Conservation (phyloP, 2,113 vertebrate genomes). For the Uria lomvia region DNA sequence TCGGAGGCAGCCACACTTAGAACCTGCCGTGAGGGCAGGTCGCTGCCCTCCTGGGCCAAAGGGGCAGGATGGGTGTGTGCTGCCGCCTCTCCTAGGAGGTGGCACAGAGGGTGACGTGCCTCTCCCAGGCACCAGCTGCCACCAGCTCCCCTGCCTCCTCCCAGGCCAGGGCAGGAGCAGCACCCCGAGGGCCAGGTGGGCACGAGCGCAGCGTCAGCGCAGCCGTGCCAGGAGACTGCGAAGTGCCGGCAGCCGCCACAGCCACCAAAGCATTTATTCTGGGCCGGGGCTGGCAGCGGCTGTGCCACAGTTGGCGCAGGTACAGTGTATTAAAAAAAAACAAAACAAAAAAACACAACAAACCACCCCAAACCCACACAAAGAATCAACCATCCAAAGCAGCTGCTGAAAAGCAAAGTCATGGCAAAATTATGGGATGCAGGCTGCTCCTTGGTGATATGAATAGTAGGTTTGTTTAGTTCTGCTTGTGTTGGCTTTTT, state of each 20-base stretch:
- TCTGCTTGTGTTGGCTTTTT: background rate
- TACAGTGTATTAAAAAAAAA: background rate
- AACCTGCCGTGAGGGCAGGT: background rate
- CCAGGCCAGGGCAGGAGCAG: background rate
- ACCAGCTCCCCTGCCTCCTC: background rate
- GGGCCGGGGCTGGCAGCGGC: background rate
- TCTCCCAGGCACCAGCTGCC: background rate
- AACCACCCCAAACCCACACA: background rate
- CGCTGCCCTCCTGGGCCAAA: background rate
- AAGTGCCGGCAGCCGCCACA: background rate
- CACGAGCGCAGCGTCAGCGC: fast-evolving
- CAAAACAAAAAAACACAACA: background rate
- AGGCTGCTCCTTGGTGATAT: background rate
- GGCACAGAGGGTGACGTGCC: background rate
- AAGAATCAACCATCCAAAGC: background rate
- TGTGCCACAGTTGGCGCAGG: background rate
- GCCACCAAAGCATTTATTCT: fast-evolving
- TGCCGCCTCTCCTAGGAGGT: too few species aligned
- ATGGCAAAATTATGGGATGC: background rate
- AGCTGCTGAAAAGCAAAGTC: background rate
- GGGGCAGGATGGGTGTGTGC: fast-evolving
- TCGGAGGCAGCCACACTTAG: background rate
- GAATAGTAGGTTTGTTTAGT: background rate
- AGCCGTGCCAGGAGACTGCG: background rate
- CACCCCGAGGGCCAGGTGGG: background rate